phyloP scores from a whole-genome alignment of 92 coral and sea anemone species.

The Siderastrea siderea region DNA sequence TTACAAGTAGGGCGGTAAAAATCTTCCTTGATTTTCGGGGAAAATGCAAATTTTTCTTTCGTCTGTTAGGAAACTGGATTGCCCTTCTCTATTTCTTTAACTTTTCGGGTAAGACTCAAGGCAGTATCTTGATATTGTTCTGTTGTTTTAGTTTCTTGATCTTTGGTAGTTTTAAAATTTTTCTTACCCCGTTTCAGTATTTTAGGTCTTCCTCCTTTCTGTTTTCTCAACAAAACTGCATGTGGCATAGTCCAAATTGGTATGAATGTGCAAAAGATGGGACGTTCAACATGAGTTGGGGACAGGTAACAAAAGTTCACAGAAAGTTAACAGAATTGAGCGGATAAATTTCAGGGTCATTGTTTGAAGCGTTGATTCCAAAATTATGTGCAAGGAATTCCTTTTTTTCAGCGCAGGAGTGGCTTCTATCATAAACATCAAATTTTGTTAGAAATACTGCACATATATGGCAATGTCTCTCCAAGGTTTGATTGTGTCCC shows the following conservation, averaged over 20 bases:
- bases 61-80: too few relatives aligned
- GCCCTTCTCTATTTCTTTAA: too few relatives aligned
- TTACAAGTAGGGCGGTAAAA: too few relatives aligned
- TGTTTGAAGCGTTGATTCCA: too few relatives aligned
- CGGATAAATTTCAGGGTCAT: too few relatives aligned
- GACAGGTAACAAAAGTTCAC: not conserved
- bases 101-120: too few relatives aligned
- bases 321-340: not conserved
- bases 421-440: too few relatives aligned
- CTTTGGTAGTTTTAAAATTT: not conserved
- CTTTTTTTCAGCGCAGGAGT: too few relatives aligned
- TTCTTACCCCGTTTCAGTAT: not conserved
- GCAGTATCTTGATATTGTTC: not conserved
- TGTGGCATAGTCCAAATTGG: not conserved
- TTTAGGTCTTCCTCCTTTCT: not conserved
- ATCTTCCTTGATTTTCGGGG: too few relatives aligned
- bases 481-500: not conserved
- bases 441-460: not conserved
- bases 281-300: not conserved
- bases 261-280: slow-evolving; percentile 5
- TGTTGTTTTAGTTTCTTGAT: not conserved
- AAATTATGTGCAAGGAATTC: too few relatives aligned
- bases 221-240: not conserved
- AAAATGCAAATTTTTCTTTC: too few relatives aligned
- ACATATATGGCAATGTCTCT: not conserved